These are phyloP conservation scores for Natator depressus DNA, from an alignment of 2,113 vertebrate genomes.

Conservation along the genomic window DNA sequence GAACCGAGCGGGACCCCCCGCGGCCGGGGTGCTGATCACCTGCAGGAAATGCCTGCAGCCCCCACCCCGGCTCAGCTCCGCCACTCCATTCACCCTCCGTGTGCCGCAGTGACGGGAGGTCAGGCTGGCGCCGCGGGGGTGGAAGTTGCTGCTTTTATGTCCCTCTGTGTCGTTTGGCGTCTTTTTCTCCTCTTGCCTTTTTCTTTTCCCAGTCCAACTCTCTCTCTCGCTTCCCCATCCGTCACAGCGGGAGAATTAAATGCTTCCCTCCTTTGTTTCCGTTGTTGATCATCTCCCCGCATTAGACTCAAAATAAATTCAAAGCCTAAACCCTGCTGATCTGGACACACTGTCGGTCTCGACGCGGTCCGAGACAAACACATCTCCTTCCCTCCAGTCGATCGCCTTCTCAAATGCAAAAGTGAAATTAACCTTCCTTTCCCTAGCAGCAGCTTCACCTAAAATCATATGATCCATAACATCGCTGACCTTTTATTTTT, in stretches of 20 bases:
- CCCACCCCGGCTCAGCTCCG: neutral
- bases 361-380: neutral
- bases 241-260: neutral
- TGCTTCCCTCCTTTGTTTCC: slow-evolving; percentile 20
- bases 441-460: slow-evolving; percentile 54
- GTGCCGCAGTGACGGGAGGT: too few relatives aligned
- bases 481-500: slow-evolving; percentile 64
- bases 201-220: neutral
- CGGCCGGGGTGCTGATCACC: neutral
- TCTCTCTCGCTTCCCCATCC: neutral
- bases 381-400: neutral
- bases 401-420: slow-evolving; percentile 78
- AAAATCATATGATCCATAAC: slow-evolving; percentile 62
- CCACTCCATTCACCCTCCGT: neutral
- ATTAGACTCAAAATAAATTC: neutral
- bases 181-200: neutral
- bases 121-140: neutral
- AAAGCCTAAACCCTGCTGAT: neutral
- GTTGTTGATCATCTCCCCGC: neutral
- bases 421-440: slow-evolving; percentile 77
- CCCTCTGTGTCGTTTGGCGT: neutral
- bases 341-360: neutral
- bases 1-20: neutral
- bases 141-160: neutral
- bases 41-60: neutral